phyloP scores from a whole-genome alignment of 2,888 invertebrate genomes.

The Dione juno region DNA sequence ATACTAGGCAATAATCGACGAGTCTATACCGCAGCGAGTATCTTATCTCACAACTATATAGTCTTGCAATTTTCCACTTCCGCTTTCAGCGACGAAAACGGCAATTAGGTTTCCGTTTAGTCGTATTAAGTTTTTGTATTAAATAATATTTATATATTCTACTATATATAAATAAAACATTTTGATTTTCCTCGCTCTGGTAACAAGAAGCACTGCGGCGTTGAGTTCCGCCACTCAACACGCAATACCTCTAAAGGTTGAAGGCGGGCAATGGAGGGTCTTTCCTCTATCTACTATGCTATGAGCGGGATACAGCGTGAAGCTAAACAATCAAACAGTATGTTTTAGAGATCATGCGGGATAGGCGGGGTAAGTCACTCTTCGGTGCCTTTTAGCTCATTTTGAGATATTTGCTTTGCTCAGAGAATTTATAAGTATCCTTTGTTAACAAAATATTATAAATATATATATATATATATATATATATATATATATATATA shows the following conservation, averaged over 20 bases:
- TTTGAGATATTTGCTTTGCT: too few species aligned
- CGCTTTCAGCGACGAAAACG: conserved; percentile 31
- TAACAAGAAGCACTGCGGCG: not conserved
- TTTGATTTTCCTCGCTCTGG: not conserved
- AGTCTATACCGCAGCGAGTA: conserved; percentile 57
- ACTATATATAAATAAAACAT: too few species aligned
- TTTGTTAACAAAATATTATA: too few species aligned
- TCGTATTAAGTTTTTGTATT: not conserved
- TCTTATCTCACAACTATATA: conserved; percentile 53
- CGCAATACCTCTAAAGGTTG: too few species aligned
- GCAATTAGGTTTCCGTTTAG: conserved; percentile 38
- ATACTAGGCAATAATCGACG: conserved; percentile 67
- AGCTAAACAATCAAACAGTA: not conserved
- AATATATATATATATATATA: too few species aligned
- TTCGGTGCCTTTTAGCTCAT: too few species aligned
- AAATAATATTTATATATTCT: not conserved
- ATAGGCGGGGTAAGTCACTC: too few species aligned
- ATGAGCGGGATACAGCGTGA: not conserved
- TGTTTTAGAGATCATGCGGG: too few species aligned
- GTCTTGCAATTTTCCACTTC: conserved; percentile 52
- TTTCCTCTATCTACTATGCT: not conserved
- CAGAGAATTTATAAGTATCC: too few species aligned
- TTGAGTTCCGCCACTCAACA: not conserved
- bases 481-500: too few species aligned
- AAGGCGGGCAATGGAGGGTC: not conserved